Percentiles rank a stretch among this genome's conserved stretches.
phyloP scores from a whole-genome alignment of 2,113 vertebrate genomes.

The Eonycteris spelaea region DNA sequence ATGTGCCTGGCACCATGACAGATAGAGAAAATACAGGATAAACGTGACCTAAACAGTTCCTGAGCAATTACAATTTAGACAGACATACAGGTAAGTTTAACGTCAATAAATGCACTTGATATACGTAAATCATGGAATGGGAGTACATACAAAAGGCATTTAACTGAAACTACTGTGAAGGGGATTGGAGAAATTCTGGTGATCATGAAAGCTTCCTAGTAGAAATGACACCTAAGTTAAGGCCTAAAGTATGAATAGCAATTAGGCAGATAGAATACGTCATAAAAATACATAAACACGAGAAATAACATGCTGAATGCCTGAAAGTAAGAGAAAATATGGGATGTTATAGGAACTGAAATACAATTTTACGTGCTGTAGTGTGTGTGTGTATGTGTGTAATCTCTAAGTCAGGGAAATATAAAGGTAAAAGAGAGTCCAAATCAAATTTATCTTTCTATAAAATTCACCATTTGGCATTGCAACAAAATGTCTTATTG shows the following conservation, averaged over 20 bases:
- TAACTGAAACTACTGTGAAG: not conserved
- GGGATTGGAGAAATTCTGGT: not conserved
- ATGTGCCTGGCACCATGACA: not conserved
- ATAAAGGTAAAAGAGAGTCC: not conserved
- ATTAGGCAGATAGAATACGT: slow-evolving; percentile 13
- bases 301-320: not conserved
- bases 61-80: not conserved
- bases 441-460: not conserved
- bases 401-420: not conserved
- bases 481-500: not conserved
- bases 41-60: not conserved
- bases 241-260: not conserved
- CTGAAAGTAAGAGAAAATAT: not conserved
- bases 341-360: not conserved
- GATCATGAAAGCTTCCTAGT: not conserved
- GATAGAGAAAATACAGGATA: not conserved
- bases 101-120: not conserved
- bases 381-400: not conserved
- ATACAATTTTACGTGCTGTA: not conserved
- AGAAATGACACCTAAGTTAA: not conserved
- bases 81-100: not conserved
- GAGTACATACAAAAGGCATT: not conserved
- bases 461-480: not conserved
- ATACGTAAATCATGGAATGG: not conserved
- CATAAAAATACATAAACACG: not conserved